Evolutionary conservation across 2,113 vertebrate species (phyloP), one percentile per base, ranked within the genome.

Genomic region (Calyptommatus sinebrachiatus): DNA sequence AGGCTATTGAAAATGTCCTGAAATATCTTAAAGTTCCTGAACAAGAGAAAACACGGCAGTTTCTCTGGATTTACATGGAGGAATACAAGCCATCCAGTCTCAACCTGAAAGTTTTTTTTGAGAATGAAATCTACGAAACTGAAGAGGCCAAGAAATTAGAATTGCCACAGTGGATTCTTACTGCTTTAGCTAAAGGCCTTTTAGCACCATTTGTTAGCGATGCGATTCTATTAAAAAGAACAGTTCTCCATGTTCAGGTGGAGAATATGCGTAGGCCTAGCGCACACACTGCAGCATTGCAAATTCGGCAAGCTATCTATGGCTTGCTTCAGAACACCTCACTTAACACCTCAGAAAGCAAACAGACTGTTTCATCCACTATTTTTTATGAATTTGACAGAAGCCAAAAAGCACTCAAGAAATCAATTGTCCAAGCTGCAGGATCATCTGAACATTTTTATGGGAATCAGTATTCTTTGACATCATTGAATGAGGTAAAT

Each of bases 231-330:
- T 94, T 97, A 53, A 94, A 71, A 57, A 94, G 95, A 72, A 95
- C 93, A n/a, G 85, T 99, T 80, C 96, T 99, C 12, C 90, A 93
- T 0, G 91, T 93, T 1, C 98, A 99, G 82, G 98, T 99, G 79
- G 98, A 99, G 90, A 96, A 98, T 87, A 94, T 94, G 88, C 95
- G 91, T 85, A 91, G 87, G 22, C 79, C 94, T 24, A 98, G 95
- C 50, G 97, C 97, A 62, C 95, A 99, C 29, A 75, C 80, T 16
- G 21, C 91, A 1, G 92, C 98, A 14, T 79, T 89, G 87, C 88
- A 93, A 74, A 94, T 99, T 84, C 97, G 98, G 1, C 95, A 94
- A 29, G 88, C 92, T 22, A 90, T 98, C 62, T 99, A 99, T 24
- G 95, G 96, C 29, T 91, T 99, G 41, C 93, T 99, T 2, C 85